A percentile compares a stretch with the other conserved stretches of the same genome.
Conservation (phyloP, 2,113 vertebrate genomes). For the Scolopax mira region DNA sequence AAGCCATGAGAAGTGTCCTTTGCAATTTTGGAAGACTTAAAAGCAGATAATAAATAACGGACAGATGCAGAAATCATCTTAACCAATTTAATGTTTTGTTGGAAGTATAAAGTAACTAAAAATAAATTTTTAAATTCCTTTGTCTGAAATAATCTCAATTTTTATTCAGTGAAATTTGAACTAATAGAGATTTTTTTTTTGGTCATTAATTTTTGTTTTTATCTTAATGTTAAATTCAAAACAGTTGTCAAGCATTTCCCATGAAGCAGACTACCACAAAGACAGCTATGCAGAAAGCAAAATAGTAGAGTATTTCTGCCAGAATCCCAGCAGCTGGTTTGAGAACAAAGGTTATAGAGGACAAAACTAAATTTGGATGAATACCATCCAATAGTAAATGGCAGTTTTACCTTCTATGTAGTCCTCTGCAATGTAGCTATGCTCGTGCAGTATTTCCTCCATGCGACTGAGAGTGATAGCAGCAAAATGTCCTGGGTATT, state of each 20-base stretch:
- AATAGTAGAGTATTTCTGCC: neutral
- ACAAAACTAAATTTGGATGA: neutral
- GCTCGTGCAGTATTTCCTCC: constrained; percentile 94
- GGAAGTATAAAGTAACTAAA: neutral
- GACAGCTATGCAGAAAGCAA: neutral
- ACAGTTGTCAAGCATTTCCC: neutral
- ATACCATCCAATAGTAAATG: rapidly evolving
- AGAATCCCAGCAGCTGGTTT: neutral
- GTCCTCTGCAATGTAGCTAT: constrained; percentile 90
- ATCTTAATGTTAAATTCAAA: neutral
- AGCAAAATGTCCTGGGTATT: constrained; percentile 91
- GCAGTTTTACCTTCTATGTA: constrained; percentile 84
- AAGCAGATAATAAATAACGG: neutral
- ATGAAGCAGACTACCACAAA: neutral
- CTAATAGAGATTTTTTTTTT: neutral
- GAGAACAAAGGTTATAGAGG: neutral
- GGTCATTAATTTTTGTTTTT: neutral
- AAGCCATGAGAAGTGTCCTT: neutral
- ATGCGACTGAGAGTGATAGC: constrained; percentile 92
- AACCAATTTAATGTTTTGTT: neutral
- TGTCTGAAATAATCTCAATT: neutral
- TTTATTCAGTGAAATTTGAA: neutral
- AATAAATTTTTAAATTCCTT: neutral
- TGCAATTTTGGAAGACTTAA: neutral
- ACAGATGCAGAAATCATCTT: neutral